A percentile compares a stretch with the other conserved stretches of the same genome.
Conservation (phyloP, 2,113 vertebrate species). For the Cynopterus brachyotis region DNA sequence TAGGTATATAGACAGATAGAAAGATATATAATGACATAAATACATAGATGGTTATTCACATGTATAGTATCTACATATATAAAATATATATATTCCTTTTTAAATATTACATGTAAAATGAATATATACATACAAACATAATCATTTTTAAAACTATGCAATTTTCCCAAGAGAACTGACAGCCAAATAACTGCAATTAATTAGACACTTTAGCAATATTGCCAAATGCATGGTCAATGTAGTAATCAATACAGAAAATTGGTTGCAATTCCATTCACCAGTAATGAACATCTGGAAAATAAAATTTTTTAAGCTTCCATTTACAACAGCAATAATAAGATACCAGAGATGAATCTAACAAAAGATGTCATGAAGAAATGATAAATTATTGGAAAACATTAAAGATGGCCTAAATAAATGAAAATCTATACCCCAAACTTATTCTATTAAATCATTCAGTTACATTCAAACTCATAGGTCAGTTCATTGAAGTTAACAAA, state of each 20-base stretch:
- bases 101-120: background rate
- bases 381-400: slow-evolving; percentile 48
- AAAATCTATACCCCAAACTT: background rate
- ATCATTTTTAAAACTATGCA: background rate
- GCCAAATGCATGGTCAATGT: background rate
- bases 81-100: background rate
- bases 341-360: background rate
- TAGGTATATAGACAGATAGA: background rate
- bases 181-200: background rate
- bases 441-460: slow-evolving; percentile 39
- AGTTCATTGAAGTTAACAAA: slow-evolving; percentile 44
- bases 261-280: background rate
- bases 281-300: background rate
- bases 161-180: background rate
- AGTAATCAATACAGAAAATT: background rate
- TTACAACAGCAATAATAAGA: background rate
- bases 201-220: background rate
- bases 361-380: background rate
- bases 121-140: background rate
- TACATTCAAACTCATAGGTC: background rate
- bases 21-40: background rate
- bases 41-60: background rate
- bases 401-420: slow-evolving; percentile 36
- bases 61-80: background rate
- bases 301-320: background rate